Evolutionary conservation across 2,797 vertebrate genomes (phyloP), one percentile per base, ranked within the genome.

Genomic region (Sebastes glaucus): DNA sequence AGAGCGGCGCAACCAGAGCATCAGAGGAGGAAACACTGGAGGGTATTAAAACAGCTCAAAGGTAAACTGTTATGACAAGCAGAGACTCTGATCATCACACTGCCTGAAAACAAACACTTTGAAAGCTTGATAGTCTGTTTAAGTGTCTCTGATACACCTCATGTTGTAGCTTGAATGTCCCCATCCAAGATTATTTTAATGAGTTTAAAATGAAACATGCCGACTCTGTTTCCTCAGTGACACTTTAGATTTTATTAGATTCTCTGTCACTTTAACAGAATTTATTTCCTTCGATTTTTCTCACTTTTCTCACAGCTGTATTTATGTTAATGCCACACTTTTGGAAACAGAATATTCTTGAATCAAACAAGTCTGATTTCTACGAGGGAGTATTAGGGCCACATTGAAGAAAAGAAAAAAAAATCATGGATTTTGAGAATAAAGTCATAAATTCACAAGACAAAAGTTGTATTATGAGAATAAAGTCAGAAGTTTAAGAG

Each of bases 41-140:
- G 67, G 23, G 32, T 49, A 64, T 61, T 81, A 65, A 85, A 72
- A 16, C 77, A 69, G 42, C 61, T 65, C 4, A 4, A 6, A 67
- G 57, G 53, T 67, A 46, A 82, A 84, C 22, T 70, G 67, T 78
- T 70, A 57, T 70, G 87, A 80, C 79, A 74, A 22, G 71, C 55
- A 9, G 60, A 79, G 71, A 30, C 38, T 65, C 10, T 49, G 46
- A 76, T 81, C 23, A 35, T 27, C 64, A 49, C 55, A 30, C 5
- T n/a, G 18, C 10, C 35, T 52, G 52, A 57, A 52, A 49, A 53
- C 22, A 76, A 53, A 2, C 10, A 1, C 30, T 42, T 16, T 1
- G 6, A 46, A 46, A 16, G 42, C 2, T 8, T 20, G 49, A n/a
- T 52, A 9, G 35, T 13, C 16, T 42, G 46, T 49, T 6, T 7